A percentile compares a stretch with the other conserved stretches of the same genome.
Conservation (phyloP, 2,888 invertebrate genomes). For the Sinelater perroti region DNA sequence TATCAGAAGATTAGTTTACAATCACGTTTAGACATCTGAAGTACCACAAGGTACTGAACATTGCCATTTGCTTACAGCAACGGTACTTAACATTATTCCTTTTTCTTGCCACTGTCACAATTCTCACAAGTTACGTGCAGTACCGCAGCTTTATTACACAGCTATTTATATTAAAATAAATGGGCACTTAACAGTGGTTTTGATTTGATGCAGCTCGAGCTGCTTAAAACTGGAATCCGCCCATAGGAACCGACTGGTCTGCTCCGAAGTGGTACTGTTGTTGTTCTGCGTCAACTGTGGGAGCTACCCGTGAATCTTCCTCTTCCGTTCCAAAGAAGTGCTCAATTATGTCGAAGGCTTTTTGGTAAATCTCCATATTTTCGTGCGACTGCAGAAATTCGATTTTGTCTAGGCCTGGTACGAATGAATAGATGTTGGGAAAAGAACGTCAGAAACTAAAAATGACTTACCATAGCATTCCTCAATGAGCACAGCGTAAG, state of each 20-base stretch:
- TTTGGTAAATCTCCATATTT: conserved; percentile 96
- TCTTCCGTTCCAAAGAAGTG: conserved; percentile 95
- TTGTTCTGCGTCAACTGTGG: conserved; percentile 74
- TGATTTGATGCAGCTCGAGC: conserved; percentile 21
- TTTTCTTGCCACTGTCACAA: conserved; percentile 7
- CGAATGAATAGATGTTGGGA: no score
- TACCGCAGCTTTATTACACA: conserved; percentile 7
- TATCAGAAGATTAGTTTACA: conserved; percentile 34
- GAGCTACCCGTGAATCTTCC: conserved; percentile 81
- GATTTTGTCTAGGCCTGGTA: conserved; percentile 92
- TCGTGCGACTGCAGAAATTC: conserved; percentile 97
- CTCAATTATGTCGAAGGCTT: conserved; percentile 96
- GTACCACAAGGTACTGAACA: conserved; percentile 19
- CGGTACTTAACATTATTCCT: conserved; percentile 3
- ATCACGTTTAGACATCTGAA: conserved; percentile 30
- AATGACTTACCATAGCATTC: conserved; percentile 86
- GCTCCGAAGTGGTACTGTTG: conserved; percentile 78
- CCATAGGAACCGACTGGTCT: conserved; percentile 78
- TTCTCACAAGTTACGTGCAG: conserved; percentile 11
- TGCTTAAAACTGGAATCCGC: conserved; percentile 82
- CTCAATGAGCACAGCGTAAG: conserved; percentile 90
- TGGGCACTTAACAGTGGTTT: conserved; percentile 37
- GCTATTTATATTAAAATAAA: conserved; percentile 36
- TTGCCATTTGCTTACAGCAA: not conserved
- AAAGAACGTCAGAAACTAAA: conserved; percentile 8